These are phyloP conservation scores for Papilio aristodemus DNA, from an alignment of 1,140 invertebrate genomes.

Conservation along the genomic window DNA sequence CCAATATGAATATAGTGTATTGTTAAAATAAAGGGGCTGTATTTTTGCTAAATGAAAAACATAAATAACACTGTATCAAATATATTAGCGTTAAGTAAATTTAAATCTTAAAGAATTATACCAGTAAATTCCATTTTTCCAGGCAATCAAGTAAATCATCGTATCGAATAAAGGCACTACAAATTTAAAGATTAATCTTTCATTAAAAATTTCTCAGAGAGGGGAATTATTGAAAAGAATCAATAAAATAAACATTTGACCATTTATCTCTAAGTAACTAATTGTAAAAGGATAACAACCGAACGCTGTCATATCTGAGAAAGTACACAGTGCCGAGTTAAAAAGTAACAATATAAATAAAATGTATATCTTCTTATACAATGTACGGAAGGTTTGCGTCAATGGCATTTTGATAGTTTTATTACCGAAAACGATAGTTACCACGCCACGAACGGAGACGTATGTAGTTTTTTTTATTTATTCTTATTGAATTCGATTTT, in stretches of 20 bases:
- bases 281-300: conserved; percentile 32
- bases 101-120: too few species aligned
- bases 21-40: too few species aligned
- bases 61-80: too few species aligned
- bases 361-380: conserved; percentile 16
- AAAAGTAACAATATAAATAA: conserved; percentile 33
- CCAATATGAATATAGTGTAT: too few species aligned
- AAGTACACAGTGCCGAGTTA: conserved; percentile 30
- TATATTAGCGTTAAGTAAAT: too few species aligned
- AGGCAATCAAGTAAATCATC: too few species aligned
- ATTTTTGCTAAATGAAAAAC: too few species aligned
- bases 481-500: conserved; percentile 34
- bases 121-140: too few species aligned
- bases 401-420: conserved; percentile 31
- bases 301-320: conserved; percentile 25
- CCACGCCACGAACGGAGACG: neutral
- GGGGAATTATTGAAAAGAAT: conserved; percentile 9
- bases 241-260: conserved; percentile 1
- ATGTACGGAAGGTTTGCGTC: conserved; percentile 28
- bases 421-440: conserved; percentile 25
- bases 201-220: neutral
- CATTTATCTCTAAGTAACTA: conserved; percentile 21
- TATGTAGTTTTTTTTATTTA: conserved; percentile 10
- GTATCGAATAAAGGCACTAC: too few species aligned
- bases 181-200: too few species aligned